Conservation (phyloP, 2,888 invertebrate species). For the Drosophila neoperkinsi region DNA sequence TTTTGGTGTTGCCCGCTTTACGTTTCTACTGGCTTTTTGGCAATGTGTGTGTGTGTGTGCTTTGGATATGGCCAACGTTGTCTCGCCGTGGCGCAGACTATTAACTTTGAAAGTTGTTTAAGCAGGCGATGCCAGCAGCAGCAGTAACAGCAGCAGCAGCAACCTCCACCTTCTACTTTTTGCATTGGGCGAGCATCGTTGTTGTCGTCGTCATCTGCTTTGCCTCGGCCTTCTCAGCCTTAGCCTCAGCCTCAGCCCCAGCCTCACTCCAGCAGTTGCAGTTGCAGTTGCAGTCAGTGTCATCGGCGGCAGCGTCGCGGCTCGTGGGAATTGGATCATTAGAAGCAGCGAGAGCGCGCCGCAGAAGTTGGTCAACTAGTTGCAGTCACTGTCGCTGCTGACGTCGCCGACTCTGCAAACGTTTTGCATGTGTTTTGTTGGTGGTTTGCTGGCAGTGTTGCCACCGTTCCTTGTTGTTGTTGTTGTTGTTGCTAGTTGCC, state of each 20-base stretch:
- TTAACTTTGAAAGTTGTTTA: conserved; percentile 83
- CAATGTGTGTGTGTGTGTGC: conserved; percentile 20
- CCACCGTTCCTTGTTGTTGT: conserved; percentile 72
- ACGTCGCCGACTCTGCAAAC: conserved; percentile 45
- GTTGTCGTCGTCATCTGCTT: conserved; percentile 53
- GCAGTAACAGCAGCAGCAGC: conserved; percentile 30
- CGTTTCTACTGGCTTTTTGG: conserved; percentile 8
- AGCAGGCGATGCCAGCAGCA: conserved; percentile 73
- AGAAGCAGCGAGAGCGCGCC: conserved; percentile 76
- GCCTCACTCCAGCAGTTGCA: conserved; percentile 21
- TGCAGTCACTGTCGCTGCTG: conserved; percentile 40
- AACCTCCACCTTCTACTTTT: conserved; percentile 81
- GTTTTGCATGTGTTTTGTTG: conserved; percentile 79
- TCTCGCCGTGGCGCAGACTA: conserved; percentile 83
- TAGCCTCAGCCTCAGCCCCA: conserved; percentile 15
- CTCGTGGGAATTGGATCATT: conserved; percentile 85
- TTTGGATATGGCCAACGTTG: conserved; percentile 54
- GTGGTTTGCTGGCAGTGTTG: conserved; percentile 63
- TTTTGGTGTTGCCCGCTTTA: conserved; percentile 41
- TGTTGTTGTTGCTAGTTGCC: conserved; percentile 25
- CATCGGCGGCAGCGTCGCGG: conserved; percentile 70
- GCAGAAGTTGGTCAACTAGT: conserved; percentile 76
- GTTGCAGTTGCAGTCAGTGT: conserved; percentile 62
- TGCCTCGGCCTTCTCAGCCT: conserved; percentile 25
- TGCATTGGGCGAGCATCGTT: conserved; percentile 77